phyloP scores from a whole-genome alignment of 2,888 invertebrate species.

The Polylopha cassiicola region DNA sequence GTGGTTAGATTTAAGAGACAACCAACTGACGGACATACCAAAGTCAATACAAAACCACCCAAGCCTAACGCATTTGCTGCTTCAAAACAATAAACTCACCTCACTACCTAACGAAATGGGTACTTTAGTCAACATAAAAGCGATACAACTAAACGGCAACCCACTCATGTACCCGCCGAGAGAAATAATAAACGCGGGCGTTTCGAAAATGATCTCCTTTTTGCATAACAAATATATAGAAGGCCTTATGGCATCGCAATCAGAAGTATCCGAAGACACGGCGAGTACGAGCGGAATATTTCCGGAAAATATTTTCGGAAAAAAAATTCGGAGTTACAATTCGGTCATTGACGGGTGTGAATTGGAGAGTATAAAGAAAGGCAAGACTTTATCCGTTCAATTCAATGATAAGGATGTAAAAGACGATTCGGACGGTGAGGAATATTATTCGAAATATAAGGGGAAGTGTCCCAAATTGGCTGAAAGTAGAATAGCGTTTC shows the following conservation, averaged over 20 bases:
- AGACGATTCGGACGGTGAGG: constrained; percentile 39
- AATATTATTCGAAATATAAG: constrained; percentile 42
- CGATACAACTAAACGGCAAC: constrained; percentile 79
- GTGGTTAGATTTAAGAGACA: constrained; percentile 82
- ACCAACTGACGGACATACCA: constrained; percentile 75
- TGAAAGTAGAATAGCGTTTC: constrained; percentile 55
- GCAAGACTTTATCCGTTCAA: constrained; percentile 44
- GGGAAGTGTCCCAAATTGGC: constrained; percentile 61
- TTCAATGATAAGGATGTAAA: constrained; percentile 55
- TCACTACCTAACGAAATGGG: constrained; percentile 80
- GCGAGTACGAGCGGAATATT: constrained; percentile 28
- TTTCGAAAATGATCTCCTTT: constrained; percentile 48
- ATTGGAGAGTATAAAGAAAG: no score
- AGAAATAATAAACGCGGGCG: constrained; percentile 73
- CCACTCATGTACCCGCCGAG: constrained; percentile 77
- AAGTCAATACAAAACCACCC: constrained; percentile 74
- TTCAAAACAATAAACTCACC: constrained; percentile 79
- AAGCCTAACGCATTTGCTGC: constrained; percentile 78
- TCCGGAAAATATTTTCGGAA: constrained; percentile 33
- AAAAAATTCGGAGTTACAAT: constrained; percentile 51
- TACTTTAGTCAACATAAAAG: constrained; percentile 76
- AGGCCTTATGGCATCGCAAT: constrained; percentile 44
- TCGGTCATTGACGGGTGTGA: constrained; percentile 52
- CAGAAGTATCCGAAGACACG: constrained; percentile 44
- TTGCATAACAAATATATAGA: constrained; percentile 54